These are phyloP conservation scores for Tribolium madens DNA, from an alignment of 1,140 invertebrate genomes.

Conservation along the genomic window DNA sequence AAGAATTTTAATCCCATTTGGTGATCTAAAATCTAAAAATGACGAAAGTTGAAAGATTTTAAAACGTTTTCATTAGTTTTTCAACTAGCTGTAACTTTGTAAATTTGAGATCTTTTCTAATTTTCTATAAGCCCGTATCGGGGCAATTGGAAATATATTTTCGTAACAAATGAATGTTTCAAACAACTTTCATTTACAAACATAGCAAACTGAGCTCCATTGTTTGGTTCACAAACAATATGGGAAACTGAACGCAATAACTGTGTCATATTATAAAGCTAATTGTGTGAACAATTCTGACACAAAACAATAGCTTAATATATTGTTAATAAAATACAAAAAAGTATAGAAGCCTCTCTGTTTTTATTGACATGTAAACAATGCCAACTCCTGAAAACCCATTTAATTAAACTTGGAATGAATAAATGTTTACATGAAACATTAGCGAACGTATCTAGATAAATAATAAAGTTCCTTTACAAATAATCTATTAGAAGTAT, in stretches of 20 bases:
- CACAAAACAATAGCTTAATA: conserved; percentile 34
- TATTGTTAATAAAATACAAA: conserved; percentile 29
- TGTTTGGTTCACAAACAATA: conserved; percentile 38
- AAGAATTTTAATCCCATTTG: too few relatives aligned
- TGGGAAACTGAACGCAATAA: conserved; percentile 33
- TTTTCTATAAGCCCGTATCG: too few relatives aligned
- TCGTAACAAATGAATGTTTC: conserved; percentile 28
- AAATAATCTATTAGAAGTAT: neutral
- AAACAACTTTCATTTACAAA: conserved; percentile 34
- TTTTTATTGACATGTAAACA: neutral
- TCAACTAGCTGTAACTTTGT: too few relatives aligned
- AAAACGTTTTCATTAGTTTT: too few relatives aligned
- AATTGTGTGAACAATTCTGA: conserved; percentile 36
- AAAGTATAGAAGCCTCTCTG: neutral
- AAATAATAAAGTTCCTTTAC: neutral
- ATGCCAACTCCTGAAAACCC: neutral
- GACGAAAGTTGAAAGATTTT: too few relatives aligned
- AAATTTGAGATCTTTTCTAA: too few relatives aligned
- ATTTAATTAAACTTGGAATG: neutral
- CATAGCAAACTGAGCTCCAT: conserved; percentile 29
- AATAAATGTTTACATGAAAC: conserved; percentile 6
- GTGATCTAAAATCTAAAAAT: too few relatives aligned
- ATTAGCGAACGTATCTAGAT: neutral
- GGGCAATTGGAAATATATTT: conserved; percentile 30
- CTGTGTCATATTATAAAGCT: conserved; percentile 37